These are phyloP conservation scores for Muntiacus reevesi DNA, from an alignment of 2,113 vertebrate genomes.

Conservation along the genomic window DNA sequence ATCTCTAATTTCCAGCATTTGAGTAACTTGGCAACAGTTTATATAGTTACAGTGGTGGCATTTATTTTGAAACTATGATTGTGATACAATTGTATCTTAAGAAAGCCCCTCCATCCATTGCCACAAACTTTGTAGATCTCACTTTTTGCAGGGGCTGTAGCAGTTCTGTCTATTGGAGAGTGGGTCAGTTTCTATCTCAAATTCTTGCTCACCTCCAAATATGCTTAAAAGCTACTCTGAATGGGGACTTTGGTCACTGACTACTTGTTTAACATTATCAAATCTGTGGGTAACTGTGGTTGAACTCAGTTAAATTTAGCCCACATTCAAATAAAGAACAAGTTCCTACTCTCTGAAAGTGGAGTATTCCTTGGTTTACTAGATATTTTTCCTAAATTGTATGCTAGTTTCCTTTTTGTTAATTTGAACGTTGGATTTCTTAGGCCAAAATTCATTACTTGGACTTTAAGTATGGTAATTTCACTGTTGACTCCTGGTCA, in stretches of 20 bases:
- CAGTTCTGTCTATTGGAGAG: not conserved
- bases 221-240: not conserved
- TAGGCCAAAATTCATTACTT: not conserved
- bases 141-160: not conserved
- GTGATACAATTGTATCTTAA: not conserved
- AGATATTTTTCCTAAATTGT: not conserved
- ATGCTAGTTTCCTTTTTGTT: not conserved
- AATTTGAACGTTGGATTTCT: not conserved
- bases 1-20: not conserved
- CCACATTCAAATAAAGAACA: not conserved
- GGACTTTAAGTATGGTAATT: not conserved
- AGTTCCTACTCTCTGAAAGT: not conserved
- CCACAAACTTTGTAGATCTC: not conserved
- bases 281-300: not conserved
- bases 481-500: not conserved
- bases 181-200: not conserved
- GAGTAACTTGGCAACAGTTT: not conserved
- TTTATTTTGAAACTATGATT: not conserved
- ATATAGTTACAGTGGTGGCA: not conserved
- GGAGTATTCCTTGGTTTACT: not conserved
- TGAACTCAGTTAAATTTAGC: slow-evolving; percentile 18
- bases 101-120: not conserved
- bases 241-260: not conserved
- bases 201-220: not conserved
- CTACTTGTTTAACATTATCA: not conserved